Base-by-base conservation (phyloP, 2,797 vertebrate genomes). In the Eremophila alpestris region DNA sequence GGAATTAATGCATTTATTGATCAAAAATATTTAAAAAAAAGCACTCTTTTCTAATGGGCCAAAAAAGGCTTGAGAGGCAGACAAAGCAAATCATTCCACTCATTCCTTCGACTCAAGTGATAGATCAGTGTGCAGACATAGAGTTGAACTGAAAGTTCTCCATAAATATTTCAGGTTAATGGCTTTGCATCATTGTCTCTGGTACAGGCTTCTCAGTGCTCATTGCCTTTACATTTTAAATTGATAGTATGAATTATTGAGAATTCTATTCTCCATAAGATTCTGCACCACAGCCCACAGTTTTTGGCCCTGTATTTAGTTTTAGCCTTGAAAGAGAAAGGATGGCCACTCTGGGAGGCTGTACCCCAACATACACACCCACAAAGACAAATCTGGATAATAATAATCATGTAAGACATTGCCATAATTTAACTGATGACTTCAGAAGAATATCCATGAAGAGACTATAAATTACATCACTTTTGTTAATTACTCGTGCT, bases 21-120 rank as follows among this genome's bases (percentile, higher is more conserved):
- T 96, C 26, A 59, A 74, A 71, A 88, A 27, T 32, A n/a, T 48
- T 24, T 43, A 29, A 80, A 6, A 80, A 6, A 65, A 85, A 68
- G n/a, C 27, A 82, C 5, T 68, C 21, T 92, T 76, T 54, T 80
- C 68, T 69, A 58, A 43, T 79, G 43, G n/a, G 58, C 76, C 34
- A 93, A 90, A 84, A 92, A 91, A 62, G 24, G 7, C 43, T 91
- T 65, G 79, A 87, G 36, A 86, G 46, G 71, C 74, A 95, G 85
- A 92, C 86, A 97, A 94, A 96, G 85, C 89, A 97, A 96, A 96
- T 88, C 96, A 94, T 94, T 94, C 74, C 84, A 94, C 58, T 89
- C 83, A 82, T 97, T 96, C 83, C 70, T 83, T 83, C 54, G 95
- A 69, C 59, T 83, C 54, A 94, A 95, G 95, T 82, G 90, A 67